A percentile compares a stretch with the other conserved stretches of the same genome.
These are phyloP conservation scores for Harmothoe impar DNA, from an alignment of 2,888 invertebrate genomes.

Conservation along the genomic window DNA sequence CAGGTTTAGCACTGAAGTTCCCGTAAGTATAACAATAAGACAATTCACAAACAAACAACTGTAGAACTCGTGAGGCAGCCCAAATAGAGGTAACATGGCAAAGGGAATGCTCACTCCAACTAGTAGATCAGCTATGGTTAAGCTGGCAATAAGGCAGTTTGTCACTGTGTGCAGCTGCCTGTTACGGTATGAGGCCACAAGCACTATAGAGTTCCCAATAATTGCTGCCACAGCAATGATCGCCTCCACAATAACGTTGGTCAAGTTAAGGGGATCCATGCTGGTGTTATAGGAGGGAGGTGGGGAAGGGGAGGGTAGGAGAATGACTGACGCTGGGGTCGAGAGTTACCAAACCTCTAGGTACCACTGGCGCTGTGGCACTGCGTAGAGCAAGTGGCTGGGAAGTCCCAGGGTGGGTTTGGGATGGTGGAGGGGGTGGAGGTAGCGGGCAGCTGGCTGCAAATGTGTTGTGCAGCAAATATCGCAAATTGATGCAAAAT, in stretches of 20 bases:
- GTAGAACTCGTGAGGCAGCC: neutral
- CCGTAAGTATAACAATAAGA: constrained; percentile 8
- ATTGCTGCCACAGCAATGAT: neutral
- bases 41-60: constrained; percentile 6
- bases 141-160: constrained; percentile 48
- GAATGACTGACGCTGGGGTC: too few relatives aligned
- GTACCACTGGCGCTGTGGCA: too few relatives aligned
- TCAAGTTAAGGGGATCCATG: neutral
- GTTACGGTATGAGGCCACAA: constrained; percentile 7
- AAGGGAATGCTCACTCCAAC: constrained; percentile 53
- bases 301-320: too few relatives aligned
- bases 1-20: constrained; percentile 24
- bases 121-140: constrained; percentile 55
- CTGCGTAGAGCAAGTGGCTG: too few relatives aligned
- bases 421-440: too few relatives aligned
- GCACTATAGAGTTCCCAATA: constrained; percentile 65
- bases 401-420: too few relatives aligned
- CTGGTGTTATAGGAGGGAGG: too few relatives aligned
- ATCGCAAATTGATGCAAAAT: too few relatives aligned
- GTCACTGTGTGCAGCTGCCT: constrained; percentile 40
- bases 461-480: too few relatives aligned
- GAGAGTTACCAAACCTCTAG: too few relatives aligned
- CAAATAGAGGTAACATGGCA: neutral
- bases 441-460: too few relatives aligned
- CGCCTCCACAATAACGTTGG: constrained; percentile 32